Evolutionary conservation across 2,797 vertebrate species (phyloP), one percentile per base, ranked within the genome.

Genomic region (Botia almorhae): DNA sequence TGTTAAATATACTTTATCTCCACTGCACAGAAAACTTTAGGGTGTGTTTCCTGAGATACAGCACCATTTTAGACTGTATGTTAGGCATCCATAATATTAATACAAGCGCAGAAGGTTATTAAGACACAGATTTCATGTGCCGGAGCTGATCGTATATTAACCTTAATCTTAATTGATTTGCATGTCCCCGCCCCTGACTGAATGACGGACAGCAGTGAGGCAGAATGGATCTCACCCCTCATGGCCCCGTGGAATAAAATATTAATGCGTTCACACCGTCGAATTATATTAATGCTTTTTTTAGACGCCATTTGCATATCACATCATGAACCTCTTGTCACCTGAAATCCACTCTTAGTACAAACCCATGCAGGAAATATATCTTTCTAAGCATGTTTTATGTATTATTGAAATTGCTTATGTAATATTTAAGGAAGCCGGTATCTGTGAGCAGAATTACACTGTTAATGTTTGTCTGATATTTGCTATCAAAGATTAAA

Each of bases 271-370:
- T 90, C 89, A 89, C 87, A 89, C 88, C 91, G 90, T 84, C 89
- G 92, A 95, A 95, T 95, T 94, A 94, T 81, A 88, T 89, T 94
- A 95, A 95, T 94, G 94, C 87, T 92, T 93, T 94, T 95, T 87
- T 92, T 93, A 89, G 69, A 76, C 29, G 17, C 89, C 91, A 94
- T 95, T 95, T 93, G 93, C 89, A 94, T 94, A 94, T 90, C 90
- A 92, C 86, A 91, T 89, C 88, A 91, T 93, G 93, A 91, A 93
- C 90, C 79, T 51, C 11, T 17, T 51, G 74, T 70, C 16, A 29
- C 17, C 53, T 36, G n/a, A 79, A 50, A 63, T 19, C 33, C 21
- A 21, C 29, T 58, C 50, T 48, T 29, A 2, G 4, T 71, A 12
- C 23, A 2, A 33, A 5, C 73, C 36, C n/a, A 19, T 80, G 16